Conservation (phyloP, 2,113 vertebrate species). For the Carassius carassius region DNA sequence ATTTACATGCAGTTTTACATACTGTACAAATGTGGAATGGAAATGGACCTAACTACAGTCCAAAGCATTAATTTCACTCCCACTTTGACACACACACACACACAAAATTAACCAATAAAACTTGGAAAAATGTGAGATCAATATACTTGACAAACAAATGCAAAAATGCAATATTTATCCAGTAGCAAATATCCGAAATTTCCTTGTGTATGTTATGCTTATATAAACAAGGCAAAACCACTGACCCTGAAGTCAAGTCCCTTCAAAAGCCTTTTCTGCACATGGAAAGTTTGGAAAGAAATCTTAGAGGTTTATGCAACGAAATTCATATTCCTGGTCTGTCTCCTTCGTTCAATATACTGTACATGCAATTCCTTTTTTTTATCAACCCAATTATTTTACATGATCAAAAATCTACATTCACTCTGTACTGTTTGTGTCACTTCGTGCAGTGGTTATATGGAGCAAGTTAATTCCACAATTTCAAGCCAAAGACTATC, state of each 20-base stretch:
- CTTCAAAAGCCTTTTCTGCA: slow-evolving; percentile 21
- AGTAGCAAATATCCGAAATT: slow-evolving; percentile 47
- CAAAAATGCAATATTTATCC: slow-evolving; percentile 47
- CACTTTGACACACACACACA: not conserved
- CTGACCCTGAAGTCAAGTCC: slow-evolving; percentile 1
- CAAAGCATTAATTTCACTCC: slow-evolving; percentile 28
- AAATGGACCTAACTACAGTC: slow-evolving; percentile 7
- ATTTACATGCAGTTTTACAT: slow-evolving; percentile 46
- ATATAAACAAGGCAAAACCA: not conserved
- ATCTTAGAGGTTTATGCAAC: not conserved
- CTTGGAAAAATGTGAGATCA: slow-evolving; percentile 36
- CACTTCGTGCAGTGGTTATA: slow-evolving; percentile 5
- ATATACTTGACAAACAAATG: slow-evolving; percentile 42
- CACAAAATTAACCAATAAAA: slow-evolving; percentile 13
- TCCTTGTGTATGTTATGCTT: not conserved
- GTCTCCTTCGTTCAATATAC: not conserved
- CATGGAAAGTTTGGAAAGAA: slow-evolving; percentile 2
- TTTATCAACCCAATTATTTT: not conserved
- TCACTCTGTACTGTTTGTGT: not conserved
- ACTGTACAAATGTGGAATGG: slow-evolving; percentile 6
- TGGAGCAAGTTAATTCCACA: slow-evolving; percentile 7
- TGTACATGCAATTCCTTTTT: slow-evolving; percentile 9
- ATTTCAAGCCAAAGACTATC: slow-evolving; percentile 21
- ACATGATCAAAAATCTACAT: not conserved
- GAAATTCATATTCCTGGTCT: not conserved